Percentiles rank a stretch among this genome's conserved stretches.
Evolutionary conservation across 2,113 vertebrate genomes (phyloP).

Genomic region (Sminthopsis crassicaudata): DNA sequence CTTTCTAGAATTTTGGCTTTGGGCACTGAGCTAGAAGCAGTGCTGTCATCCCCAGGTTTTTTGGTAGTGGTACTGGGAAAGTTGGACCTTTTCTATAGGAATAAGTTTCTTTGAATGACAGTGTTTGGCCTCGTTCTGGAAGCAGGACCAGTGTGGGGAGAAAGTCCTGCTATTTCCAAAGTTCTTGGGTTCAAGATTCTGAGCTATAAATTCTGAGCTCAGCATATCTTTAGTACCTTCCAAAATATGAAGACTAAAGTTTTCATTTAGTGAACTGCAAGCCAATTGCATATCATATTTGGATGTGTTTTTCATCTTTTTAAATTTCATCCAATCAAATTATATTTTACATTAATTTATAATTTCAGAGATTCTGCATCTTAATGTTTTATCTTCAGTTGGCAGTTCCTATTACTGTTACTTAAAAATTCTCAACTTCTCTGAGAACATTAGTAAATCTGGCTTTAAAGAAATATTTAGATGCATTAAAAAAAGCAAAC

Average conservation of each 20-base stretch:
- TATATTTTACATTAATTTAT: not conserved
- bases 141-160: not conserved
- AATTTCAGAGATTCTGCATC: not conserved
- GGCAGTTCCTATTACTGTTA: not conserved
- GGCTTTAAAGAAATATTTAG: not conserved
- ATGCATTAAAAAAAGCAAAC: not conserved
- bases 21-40: not conserved
- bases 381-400: not conserved
- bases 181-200: not conserved
- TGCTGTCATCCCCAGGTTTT: not conserved
- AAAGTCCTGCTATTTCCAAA: not conserved
- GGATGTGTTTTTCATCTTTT: not conserved
- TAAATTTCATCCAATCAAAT: not conserved
- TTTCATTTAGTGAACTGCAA: not conserved
- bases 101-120: not conserved
- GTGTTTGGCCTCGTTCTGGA: not conserved
- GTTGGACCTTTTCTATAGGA: not conserved
- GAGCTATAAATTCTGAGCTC: not conserved
- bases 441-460: not conserved
- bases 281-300: not conserved
- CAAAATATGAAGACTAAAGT: not conserved
- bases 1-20: not conserved
- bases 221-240: not conserved
- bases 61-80: not conserved
- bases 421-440: not conserved